These are phyloP conservation scores for Danaus melanippus DNA, from an alignment of 1,140 invertebrate species.

Conservation along the genomic window DNA sequence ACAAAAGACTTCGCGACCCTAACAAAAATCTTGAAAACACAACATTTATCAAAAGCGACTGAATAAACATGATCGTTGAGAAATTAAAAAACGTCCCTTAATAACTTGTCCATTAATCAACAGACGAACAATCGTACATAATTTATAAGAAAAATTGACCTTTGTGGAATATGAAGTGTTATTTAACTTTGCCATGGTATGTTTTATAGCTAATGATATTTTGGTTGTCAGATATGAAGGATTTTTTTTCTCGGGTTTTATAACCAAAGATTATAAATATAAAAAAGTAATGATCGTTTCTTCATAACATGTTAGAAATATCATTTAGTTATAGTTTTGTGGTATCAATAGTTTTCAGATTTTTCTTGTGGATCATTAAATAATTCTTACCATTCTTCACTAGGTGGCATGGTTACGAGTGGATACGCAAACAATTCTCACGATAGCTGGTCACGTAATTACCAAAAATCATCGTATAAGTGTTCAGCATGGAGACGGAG, in stretches of 20 bases:
- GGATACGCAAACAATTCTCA: slow-evolving; percentile 90
- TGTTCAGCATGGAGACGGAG: slow-evolving; percentile 84
- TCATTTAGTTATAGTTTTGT: no score
- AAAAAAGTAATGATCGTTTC: no score
- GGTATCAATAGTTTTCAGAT: no score
- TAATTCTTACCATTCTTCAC: slow-evolving; percentile 5
- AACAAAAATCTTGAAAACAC: slow-evolving; percentile 6
- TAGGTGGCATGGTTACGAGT: slow-evolving; percentile 91
- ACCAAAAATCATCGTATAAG: slow-evolving; percentile 89
- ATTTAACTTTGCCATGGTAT: no score
- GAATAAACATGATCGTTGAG: slow-evolving; percentile 24
- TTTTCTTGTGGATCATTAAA: neutral
- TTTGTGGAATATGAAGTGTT: neutral
- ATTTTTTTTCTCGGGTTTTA: no score
- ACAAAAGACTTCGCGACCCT: neutral
- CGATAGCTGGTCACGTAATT: slow-evolving; percentile 89
- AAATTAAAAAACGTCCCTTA: slow-evolving; percentile 11
- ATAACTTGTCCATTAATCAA: slow-evolving; percentile 21
- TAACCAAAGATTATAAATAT: no score
- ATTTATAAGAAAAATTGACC: slow-evolving; percentile 21
- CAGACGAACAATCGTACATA: slow-evolving; percentile 14
- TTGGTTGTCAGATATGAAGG: no score
- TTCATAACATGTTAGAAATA: no score
- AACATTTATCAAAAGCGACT: slow-evolving; percentile 21
- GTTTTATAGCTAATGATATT: no score